Percentiles rank a stretch among this genome's conserved stretches.
phyloP scores from a whole-genome alignment of 2,797 vertebrate species.

The Euthynnus affinis region DNA sequence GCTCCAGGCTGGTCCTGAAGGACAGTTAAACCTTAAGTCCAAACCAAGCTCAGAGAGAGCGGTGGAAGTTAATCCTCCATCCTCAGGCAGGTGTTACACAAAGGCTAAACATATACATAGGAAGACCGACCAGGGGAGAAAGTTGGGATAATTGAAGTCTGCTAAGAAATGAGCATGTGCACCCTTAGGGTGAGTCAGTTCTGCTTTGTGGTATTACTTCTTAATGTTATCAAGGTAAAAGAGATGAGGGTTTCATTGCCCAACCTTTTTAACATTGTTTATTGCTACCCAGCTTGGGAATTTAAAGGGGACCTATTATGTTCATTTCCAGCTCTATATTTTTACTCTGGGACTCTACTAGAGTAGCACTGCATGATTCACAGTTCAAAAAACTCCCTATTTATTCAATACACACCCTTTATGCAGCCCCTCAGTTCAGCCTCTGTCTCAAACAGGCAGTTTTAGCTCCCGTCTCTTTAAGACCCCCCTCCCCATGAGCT shows the following conservation, averaged over 20 bases:
- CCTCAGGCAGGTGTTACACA: slow-evolving; percentile 84
- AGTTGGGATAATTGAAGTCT: slow-evolving; percentile 87
- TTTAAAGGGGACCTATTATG: slow-evolving; percentile 19
- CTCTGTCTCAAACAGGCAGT: too few relatives aligned
- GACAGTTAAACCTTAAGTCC: slow-evolving; percentile 81
- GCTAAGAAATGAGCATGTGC: slow-evolving; percentile 80
- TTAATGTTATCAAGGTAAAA: slow-evolving; percentile 83
- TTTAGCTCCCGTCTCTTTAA: too few relatives aligned
- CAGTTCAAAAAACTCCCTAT: too few relatives aligned
- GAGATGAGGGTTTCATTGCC: slow-evolving; percentile 73
- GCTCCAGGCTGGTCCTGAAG: slow-evolving; percentile 80
- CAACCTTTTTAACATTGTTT: slow-evolving; percentile 82
- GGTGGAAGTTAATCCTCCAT: slow-evolving; percentile 83
- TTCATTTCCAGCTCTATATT: too few relatives aligned
- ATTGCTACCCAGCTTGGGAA: slow-evolving; percentile 58
- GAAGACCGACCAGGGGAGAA: slow-evolving; percentile 81
- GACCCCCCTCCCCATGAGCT: too few relatives aligned
- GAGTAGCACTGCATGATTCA: too few relatives aligned
- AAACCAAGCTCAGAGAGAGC: slow-evolving; percentile 72
- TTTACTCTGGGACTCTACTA: too few relatives aligned
- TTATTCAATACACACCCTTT: too few relatives aligned
- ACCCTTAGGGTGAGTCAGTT: slow-evolving; percentile 75
- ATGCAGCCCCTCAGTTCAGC: too few relatives aligned
- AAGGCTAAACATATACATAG: slow-evolving; percentile 87
- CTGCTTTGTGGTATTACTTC: slow-evolving; percentile 80